Conservation (phyloP, 2,888 invertebrate species). For the Microchrysa polita region DNA sequence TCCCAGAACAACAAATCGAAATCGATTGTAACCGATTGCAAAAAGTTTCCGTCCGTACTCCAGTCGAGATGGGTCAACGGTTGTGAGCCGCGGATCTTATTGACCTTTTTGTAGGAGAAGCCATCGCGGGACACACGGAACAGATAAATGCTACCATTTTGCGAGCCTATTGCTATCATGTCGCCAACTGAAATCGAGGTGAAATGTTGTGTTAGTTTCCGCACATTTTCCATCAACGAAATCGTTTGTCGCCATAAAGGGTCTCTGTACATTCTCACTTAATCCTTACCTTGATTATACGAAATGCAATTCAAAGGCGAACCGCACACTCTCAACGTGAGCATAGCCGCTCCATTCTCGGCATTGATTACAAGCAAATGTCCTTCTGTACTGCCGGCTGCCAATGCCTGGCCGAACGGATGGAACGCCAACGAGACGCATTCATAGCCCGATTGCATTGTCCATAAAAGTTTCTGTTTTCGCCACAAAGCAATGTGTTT, state of each 20-base stretch:
- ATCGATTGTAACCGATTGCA: conserved; percentile 90
- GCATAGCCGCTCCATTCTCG: conserved; percentile 84
- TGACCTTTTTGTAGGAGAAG: conserved; percentile 88
- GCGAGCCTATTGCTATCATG: conserved; percentile 87
- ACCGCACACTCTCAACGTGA: conserved; percentile 86
- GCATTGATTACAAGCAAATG: conserved; percentile 87
- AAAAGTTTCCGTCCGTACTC: conserved; percentile 87
- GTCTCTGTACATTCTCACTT: background rate
- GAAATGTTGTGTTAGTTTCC: background rate
- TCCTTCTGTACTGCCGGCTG: conserved; percentile 90
- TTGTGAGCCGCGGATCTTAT: conserved; percentile 87
- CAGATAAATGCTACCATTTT: conserved; percentile 82
- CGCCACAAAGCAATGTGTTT: conserved; percentile 92
- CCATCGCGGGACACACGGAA: conserved; percentile 89
- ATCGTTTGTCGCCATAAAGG: background rate
- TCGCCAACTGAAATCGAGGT: conserved; percentile 76
- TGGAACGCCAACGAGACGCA: conserved; percentile 89
- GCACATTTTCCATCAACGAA: background rate
- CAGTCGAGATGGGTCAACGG: conserved; percentile 88
- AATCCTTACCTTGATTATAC: conserved; percentile 80
- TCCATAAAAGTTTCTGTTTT: conserved; percentile 87
- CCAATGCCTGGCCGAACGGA: conserved; percentile 85
- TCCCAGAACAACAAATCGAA: conserved; percentile 92
- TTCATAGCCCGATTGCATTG: conserved; percentile 87
- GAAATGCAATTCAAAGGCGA: conserved; percentile 87